Conservation (phyloP, 2,888 invertebrate genomes). For the Cremastinae sp. region DNA sequence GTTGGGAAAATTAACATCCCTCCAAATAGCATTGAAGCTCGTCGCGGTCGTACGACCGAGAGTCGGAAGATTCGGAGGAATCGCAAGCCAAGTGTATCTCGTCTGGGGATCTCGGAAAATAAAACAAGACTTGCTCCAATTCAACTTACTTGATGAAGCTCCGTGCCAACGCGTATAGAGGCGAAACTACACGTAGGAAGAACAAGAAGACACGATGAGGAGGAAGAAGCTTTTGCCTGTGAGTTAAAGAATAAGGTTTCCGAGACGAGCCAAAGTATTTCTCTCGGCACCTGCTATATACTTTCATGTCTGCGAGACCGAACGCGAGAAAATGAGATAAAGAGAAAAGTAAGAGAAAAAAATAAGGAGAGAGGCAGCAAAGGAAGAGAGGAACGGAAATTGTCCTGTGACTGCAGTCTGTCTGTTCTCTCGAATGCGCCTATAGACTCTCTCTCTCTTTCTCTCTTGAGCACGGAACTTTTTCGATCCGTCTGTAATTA, state of each 20-base stretch:
- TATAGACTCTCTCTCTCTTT: too few species aligned
- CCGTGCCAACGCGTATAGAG: conserved; percentile 52
- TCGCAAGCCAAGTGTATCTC: conserved; percentile 64
- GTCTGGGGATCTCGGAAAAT: conserved; percentile 67
- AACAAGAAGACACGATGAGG: conserved; percentile 3
- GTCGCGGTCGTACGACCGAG: conserved; percentile 41
- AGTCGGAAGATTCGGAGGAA: conserved; percentile 62
- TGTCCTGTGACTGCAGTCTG: conserved; percentile 54
- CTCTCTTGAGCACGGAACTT: conserved; percentile 52
- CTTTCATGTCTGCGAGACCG: conserved; percentile 45
- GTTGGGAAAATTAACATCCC: conserved; percentile 67
- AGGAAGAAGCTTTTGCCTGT: conserved; percentile 29
- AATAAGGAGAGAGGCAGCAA: conserved; percentile 24
- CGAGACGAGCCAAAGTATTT: conserved; percentile 47
- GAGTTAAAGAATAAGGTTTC: conserved; percentile 15
- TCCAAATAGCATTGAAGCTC: conserved; percentile 52
- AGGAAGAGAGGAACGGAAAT: conserved; percentile 35
- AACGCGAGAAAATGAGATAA: conserved; percentile 54
- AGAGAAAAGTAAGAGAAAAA: conserved; percentile 33
- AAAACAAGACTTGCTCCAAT: conserved; percentile 72
- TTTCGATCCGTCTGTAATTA: conserved; percentile 63
- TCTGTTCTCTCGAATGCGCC: conserved; percentile 30
- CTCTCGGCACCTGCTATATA: conserved; percentile 52
- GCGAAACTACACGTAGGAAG: conserved; percentile 25
- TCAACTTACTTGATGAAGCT: conserved; percentile 74